Evolutionary conservation across 1,140 invertebrate species (phyloP).

Genomic region (Euura lappo): DNA sequence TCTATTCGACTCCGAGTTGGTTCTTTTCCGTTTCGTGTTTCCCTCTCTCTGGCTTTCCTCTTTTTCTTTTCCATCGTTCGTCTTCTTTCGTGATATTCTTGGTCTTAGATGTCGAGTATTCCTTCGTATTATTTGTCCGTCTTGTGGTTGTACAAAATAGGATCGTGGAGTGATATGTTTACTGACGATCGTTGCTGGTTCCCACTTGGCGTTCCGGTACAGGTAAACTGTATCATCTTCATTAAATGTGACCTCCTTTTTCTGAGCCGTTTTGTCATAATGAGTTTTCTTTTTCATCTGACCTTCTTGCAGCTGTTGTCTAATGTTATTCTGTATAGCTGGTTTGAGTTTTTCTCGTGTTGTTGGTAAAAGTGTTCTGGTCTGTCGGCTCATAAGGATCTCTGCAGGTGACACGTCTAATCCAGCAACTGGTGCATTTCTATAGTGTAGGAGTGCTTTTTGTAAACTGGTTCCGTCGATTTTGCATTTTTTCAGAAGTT

Average conservation of each 20-base stretch:
- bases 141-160: too few relatives aligned
- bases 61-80: too few relatives aligned
- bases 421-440: conserved; percentile 14
- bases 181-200: neutral
- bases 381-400: conserved; percentile 1
- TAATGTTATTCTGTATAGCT: neutral
- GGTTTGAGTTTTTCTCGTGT: neutral
- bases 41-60: too few relatives aligned
- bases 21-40: too few relatives aligned
- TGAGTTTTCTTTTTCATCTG: neutral
- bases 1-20: too few relatives aligned
- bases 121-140: too few relatives aligned
- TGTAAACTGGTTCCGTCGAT: conserved; percentile 25
- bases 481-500: conserved; percentile 38
- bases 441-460: conserved; percentile 12
- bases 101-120: too few relatives aligned
- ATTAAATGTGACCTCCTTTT: neutral
- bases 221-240: neutral
- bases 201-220: neutral
- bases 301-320: neutral
- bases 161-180: neutral
- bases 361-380: conserved; percentile 12
- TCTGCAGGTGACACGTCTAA: conserved; percentile 15
- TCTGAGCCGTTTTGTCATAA: neutral
- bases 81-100: too few relatives aligned